Conservation (phyloP, 2,113 vertebrate species). For the Penelope pileata region DNA sequence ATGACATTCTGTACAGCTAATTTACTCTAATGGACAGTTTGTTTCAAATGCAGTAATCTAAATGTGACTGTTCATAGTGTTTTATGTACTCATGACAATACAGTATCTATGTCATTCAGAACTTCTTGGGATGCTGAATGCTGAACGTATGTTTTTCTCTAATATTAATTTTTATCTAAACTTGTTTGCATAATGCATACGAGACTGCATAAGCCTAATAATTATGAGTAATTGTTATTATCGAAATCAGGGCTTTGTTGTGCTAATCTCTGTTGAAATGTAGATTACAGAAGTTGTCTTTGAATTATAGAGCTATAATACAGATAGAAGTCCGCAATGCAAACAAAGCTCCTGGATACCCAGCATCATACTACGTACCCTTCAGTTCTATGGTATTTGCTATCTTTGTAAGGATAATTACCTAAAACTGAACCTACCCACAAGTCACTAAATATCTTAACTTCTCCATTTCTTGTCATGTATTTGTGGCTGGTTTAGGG, state of each 20-base stretch:
- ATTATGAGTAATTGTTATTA: constrained; percentile 33
- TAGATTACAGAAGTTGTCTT: not conserved
- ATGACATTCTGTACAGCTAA: constrained; percentile 55
- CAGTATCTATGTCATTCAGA: constrained; percentile 62
- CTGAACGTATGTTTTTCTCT: constrained; percentile 62
- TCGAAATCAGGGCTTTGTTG: not conserved
- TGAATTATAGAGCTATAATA: not conserved
- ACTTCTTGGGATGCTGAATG: constrained; percentile 35
- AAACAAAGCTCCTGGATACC: not conserved
- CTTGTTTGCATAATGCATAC: not conserved
- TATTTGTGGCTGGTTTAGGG: not conserved
- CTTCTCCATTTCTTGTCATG: not conserved
- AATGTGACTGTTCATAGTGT: constrained; percentile 64
- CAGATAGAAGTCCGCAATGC: not conserved
- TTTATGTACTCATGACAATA: constrained; percentile 72
- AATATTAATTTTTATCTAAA: constrained; percentile 17
- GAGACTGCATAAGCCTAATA: not conserved
- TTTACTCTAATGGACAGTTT: constrained; percentile 73
- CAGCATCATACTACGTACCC: too few relatives aligned
- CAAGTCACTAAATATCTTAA: not conserved
- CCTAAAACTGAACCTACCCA: not conserved
- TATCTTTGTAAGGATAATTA: not conserved
- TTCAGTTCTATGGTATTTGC: not conserved
- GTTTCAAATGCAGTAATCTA: constrained; percentile 70
- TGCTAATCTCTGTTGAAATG: not conserved